Evolutionary conservation across 2,888 invertebrate genomes (phyloP).

Genomic region (Colostygia pectinataria): DNA sequence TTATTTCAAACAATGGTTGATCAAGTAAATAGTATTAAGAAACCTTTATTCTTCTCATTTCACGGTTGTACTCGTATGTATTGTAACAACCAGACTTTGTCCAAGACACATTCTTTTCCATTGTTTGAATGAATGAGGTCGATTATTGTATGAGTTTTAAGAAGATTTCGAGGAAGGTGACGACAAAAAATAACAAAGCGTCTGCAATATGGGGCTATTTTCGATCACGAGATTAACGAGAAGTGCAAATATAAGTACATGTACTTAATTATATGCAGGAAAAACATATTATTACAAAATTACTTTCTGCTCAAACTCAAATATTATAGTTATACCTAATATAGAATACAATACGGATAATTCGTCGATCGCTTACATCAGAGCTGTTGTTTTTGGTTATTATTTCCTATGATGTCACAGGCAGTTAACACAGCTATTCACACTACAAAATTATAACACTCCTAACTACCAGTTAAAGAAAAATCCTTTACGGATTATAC

Average conservation of each 20-base stretch:
- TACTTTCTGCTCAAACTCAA: background rate
- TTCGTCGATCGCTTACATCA: too few relatives aligned
- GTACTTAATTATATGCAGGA: slow-evolving; percentile 4
- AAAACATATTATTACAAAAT: background rate
- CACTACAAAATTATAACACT: too few relatives aligned
- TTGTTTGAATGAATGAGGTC: slow-evolving; percentile 28
- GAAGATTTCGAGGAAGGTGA: slow-evolving; percentile 29
- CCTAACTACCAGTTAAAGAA: too few relatives aligned
- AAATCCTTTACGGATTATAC: too few relatives aligned
- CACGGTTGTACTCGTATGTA: too few relatives aligned
- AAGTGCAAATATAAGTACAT: background rate
- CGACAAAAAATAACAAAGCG: slow-evolving; percentile 29
- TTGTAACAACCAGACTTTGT: slow-evolving; percentile 4
- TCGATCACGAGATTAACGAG: slow-evolving; percentile 9
- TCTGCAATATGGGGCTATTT: slow-evolving; percentile 12
- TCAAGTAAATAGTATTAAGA: background rate
- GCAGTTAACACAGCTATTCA: too few relatives aligned
- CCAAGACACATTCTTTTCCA: slow-evolving; percentile 23
- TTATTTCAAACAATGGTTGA: background rate
- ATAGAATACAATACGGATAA: too few relatives aligned
- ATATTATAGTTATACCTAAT: too few relatives aligned
- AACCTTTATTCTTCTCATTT: background rate
- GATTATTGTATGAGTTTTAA: slow-evolving; percentile 18
- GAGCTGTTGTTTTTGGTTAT: too few relatives aligned
- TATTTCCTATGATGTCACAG: too few relatives aligned